Percentiles rank a stretch among this genome's conserved stretches.
phyloP scores from a whole-genome alignment of 53 echinoderm and acorn worm species.

The Pentamera pediparva region DNA sequence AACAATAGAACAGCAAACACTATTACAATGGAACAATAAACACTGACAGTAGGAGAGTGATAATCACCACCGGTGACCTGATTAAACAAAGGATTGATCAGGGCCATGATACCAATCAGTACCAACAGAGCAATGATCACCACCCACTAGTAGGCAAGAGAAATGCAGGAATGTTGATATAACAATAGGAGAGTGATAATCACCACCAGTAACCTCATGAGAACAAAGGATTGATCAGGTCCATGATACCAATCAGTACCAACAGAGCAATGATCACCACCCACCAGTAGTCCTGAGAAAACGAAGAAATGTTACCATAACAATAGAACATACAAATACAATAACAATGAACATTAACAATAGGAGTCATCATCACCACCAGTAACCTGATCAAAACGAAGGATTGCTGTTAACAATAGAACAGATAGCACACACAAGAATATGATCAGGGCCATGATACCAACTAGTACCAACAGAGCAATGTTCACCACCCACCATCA shows the following conservation, averaged over 20 bases:
- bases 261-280: slow-evolving; percentile 46
- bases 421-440: slow-evolving; percentile 63
- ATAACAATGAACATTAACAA: no score
- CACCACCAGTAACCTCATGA: neutral
- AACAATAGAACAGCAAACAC: no score
- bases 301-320: no score
- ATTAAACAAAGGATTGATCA: neutral
- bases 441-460: slow-evolving; percentile 68
- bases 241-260: slow-evolving; percentile 60
- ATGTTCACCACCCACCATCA: slow-evolving; percentile 79
- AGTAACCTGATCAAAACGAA: no score
- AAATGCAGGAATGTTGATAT: no score
- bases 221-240: slow-evolving; percentile 3
- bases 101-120: slow-evolving; percentile 64
- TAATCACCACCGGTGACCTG: neutral
- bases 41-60: neutral
- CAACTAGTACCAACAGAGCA: slow-evolving; percentile 31
- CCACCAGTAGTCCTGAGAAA: slow-evolving; percentile 93
- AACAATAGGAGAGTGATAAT: neutral
- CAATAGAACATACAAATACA: no score
- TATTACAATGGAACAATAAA: neutral
- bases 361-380: no score
- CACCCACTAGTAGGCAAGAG: slow-evolving; percentile 91
- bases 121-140: slow-evolving; percentile 39
- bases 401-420: no score